A percentile compares a stretch with the other conserved stretches of the same genome.
Evolutionary conservation across 2,888 invertebrate species (phyloP).

Genomic region (Erpobdella octoculata): DNA sequence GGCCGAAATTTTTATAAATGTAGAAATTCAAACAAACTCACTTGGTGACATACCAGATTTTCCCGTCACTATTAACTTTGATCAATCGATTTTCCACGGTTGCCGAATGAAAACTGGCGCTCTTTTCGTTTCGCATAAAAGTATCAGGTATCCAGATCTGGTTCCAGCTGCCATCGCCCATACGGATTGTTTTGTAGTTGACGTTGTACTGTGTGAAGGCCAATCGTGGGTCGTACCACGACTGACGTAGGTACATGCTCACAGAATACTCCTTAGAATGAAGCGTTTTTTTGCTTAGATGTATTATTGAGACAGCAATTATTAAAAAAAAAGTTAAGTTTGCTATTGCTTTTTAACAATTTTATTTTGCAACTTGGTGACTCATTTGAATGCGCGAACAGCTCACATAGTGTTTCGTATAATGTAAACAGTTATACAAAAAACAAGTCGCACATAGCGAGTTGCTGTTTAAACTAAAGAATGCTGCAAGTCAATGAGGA

Average conservation of each 20-base stretch:
- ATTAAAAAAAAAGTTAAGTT: too few relatives aligned
- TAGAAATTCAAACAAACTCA: not conserved
- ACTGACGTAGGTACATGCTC: conserved; percentile 38
- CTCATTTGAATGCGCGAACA: too few relatives aligned
- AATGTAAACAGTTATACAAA: too few relatives aligned
- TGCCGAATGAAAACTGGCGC: conserved; percentile 30
- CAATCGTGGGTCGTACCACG: conserved; percentile 37
- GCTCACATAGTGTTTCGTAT: too few relatives aligned
- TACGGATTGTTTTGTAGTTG: conserved; percentile 17
- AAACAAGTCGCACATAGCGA: too few relatives aligned
- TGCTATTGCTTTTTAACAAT: too few relatives aligned
- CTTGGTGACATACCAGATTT: conserved; percentile 30
- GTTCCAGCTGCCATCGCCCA: conserved; percentile 35
- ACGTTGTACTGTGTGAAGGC: conserved; percentile 23
- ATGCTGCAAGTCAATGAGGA: too few relatives aligned
- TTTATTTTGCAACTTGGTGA: too few relatives aligned
- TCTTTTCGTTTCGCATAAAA: conserved; percentile 37
- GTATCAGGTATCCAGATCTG: conserved; percentile 37
- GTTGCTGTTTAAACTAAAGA: too few relatives aligned
- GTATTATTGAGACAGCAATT: too few relatives aligned
- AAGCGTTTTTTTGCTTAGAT: too few relatives aligned
- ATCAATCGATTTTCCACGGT: conserved; percentile 28
- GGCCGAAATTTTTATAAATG: too few relatives aligned
- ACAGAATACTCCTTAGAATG: conserved; percentile 38
- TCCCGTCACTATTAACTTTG: not conserved